Evolutionary conservation across 1,140 invertebrate genomes (phyloP).

Genomic region (Eulimnadia texana): DNA sequence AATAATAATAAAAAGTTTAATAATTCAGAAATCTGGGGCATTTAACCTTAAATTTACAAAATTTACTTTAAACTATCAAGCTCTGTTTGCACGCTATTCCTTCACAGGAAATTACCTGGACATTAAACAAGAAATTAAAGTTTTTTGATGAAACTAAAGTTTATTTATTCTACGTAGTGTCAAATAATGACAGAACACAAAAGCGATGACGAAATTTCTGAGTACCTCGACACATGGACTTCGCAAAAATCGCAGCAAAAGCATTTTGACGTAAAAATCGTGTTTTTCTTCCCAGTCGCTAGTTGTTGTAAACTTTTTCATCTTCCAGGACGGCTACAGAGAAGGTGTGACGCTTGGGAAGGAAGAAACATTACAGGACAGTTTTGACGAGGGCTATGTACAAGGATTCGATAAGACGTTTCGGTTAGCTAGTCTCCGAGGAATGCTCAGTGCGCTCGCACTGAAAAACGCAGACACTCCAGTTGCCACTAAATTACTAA

Average conservation of each 20-base stretch:
- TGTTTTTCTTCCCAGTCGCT: neutral
- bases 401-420: constrained; percentile 29
- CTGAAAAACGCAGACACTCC: neutral
- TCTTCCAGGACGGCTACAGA: constrained; percentile 35
- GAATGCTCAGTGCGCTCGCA: neutral
- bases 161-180: neutral
- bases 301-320: neutral
- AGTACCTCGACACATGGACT: neutral
- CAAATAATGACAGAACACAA: neutral
- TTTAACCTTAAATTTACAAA: too few species aligned
- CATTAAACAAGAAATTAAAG: neutral
- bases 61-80: too few species aligned
- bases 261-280: neutral
- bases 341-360: constrained; percentile 38
- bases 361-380: constrained; percentile 35
- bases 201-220: neutral
- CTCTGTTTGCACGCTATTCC: too few species aligned
- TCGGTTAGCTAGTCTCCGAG: neutral
- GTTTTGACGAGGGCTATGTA: constrained; percentile 39
- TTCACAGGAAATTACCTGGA: too few species aligned
- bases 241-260: neutral
- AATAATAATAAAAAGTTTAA: too few species aligned
- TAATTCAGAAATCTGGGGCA: too few species aligned
- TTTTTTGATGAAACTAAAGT: neutral
- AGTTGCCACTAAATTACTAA: too few species aligned